phyloP scores from a whole-genome alignment of 2,113 vertebrate genomes.

The Phodopus roborovskii region DNA sequence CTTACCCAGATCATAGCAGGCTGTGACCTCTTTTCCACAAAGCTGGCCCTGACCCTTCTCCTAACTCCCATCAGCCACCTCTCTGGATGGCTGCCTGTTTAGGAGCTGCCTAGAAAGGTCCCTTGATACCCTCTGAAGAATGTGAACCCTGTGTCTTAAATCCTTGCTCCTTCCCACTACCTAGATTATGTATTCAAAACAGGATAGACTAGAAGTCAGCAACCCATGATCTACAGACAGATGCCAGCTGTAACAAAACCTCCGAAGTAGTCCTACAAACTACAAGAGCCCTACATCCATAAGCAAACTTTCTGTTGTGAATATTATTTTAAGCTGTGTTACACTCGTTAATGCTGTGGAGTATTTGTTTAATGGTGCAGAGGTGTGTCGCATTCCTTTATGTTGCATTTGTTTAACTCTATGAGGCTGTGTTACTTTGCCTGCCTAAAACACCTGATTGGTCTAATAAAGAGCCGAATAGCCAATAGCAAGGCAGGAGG shows the following conservation, averaged over 20 bases:
- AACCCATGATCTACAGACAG: background rate
- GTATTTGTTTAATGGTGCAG: background rate
- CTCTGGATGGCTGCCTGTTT: background rate
- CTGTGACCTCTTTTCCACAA: background rate
- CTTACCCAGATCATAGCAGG: background rate
- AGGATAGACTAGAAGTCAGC: slow-evolving; percentile 1
- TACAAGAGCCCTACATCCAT: background rate
- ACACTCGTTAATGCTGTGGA: background rate
- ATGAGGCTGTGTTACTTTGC: no score
- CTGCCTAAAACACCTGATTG: no score
- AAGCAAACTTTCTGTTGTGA: background rate
- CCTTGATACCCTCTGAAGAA: background rate
- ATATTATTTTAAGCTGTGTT: background rate
- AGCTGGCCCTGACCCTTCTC: background rate
- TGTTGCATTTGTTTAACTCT: no score
- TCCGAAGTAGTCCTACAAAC: background rate
- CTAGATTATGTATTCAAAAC: background rate
- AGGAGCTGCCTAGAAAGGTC: background rate
- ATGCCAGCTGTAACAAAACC: background rate
- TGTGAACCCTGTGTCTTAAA: background rate
- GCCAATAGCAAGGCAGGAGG: no score
- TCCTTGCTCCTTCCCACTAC: background rate
- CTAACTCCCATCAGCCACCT: background rate
- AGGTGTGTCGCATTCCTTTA: no score
- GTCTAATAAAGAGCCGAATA: no score